phyloP scores from a whole-genome alignment of 2,797 vertebrate species.

The Siniperca undulata region DNA sequence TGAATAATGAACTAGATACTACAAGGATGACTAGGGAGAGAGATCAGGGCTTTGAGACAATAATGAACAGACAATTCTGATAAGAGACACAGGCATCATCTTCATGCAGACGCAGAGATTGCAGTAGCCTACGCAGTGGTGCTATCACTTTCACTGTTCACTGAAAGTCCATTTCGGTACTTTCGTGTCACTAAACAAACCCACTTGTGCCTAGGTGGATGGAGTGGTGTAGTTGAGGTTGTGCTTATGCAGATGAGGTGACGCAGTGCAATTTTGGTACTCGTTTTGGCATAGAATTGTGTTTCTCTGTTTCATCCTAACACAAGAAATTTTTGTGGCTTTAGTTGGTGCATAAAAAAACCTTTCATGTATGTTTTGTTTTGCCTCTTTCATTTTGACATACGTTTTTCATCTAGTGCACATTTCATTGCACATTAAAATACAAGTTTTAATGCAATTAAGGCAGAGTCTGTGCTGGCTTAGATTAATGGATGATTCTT shows the following conservation, averaged over 20 bases:
- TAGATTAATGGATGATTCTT: constrained; percentile 65
- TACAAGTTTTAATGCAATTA: constrained; percentile 57
- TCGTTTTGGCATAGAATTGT: constrained; percentile 37
- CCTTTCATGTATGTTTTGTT: constrained; percentile 25
- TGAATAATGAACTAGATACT: constrained; percentile 85
- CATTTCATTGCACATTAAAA: constrained; percentile 49
- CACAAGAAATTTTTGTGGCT: constrained; percentile 18
- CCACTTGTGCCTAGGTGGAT: constrained; percentile 26
- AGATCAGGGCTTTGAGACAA: constrained; percentile 64
- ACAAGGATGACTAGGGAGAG: constrained; percentile 75
- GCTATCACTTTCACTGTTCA: constrained; percentile 30
- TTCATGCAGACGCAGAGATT: constrained; percentile 28
- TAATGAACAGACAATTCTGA: constrained; percentile 59
- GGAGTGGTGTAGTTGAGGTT: constrained; percentile 28
- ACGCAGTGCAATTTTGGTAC: constrained; percentile 19
- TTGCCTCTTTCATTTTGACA: constrained; percentile 43
- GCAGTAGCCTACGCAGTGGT: constrained; percentile 21
- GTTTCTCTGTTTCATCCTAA: constrained; percentile 36
- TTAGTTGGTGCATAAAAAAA: constrained; percentile 1
- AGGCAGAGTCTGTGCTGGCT: constrained; percentile 41
- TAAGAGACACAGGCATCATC: constrained; percentile 53
- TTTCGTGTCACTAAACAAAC: constrained; percentile 40
- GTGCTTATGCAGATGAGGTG: constrained; percentile 32
- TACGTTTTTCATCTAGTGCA: constrained; percentile 53
- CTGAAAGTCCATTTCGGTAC: constrained; percentile 32